Evolutionary conservation across 2,113 vertebrate genomes (phyloP).

Genomic region (Riparia riparia): DNA sequence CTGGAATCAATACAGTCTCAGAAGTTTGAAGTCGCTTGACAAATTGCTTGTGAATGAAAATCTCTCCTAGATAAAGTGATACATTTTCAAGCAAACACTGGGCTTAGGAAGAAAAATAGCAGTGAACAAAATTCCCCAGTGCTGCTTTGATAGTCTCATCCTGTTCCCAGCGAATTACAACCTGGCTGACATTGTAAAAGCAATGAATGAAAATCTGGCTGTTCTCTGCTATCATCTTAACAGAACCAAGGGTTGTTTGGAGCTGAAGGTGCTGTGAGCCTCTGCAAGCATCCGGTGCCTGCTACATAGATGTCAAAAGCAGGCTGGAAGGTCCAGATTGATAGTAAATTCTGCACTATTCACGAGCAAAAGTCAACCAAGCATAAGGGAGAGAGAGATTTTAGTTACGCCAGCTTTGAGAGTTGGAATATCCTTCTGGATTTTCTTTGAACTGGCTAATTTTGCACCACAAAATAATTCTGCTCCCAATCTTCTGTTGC

Average conservation of each 20-base stretch:
- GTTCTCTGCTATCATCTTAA: neutral
- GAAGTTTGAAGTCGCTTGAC: neutral
- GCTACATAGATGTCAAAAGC: neutral
- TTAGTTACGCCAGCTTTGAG: neutral
- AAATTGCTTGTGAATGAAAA: slow-evolving; percentile 33
- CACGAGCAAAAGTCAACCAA: neutral
- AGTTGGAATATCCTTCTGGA: neutral
- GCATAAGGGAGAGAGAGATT: neutral
- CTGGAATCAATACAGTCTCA: slow-evolving; percentile 38
- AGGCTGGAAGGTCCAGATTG: neutral
- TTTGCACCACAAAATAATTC: neutral
- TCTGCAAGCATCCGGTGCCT: fast-evolving
- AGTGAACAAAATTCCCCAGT: neutral
- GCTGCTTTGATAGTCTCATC: neutral
- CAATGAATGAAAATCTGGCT: neutral
- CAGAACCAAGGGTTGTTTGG: neutral
- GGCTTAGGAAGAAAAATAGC: slow-evolving; percentile 9
- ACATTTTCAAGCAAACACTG: neutral
- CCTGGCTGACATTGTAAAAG: neutral
- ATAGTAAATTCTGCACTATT: neutral
- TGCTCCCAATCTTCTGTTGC: neutral
- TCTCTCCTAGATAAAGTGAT: slow-evolving; percentile 1
- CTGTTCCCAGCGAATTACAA: slow-evolving; percentile 4
- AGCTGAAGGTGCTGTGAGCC: neutral
- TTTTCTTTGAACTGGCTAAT: neutral